Evolutionary conservation across 2,888 invertebrate genomes (phyloP).

Genomic region (Acheta domesticus): DNA sequence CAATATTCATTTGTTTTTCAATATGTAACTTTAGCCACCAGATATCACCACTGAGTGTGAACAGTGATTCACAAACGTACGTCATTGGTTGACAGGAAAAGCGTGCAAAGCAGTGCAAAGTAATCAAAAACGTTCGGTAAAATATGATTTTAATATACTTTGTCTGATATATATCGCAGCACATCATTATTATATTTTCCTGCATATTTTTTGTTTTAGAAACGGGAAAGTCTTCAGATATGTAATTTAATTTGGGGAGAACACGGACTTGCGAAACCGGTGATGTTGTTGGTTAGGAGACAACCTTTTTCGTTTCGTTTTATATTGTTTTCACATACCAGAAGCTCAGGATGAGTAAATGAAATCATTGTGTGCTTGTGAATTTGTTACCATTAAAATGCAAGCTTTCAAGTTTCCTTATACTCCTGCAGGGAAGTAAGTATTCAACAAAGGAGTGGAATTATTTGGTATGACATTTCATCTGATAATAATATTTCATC

Average conservation of each 20-base stretch:
- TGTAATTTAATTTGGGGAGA: too few relatives aligned
- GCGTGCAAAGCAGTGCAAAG: neutral
- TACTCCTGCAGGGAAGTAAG: constrained; percentile 21
- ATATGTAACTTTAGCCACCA: too few relatives aligned
- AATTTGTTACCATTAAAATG: neutral
- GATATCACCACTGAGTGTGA: too few relatives aligned
- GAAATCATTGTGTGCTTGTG: too few relatives aligned
- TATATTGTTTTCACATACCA: neutral
- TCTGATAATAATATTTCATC: constrained; percentile 12
- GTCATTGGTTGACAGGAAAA: neutral
- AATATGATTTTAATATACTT: neutral
- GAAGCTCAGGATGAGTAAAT: too few relatives aligned
- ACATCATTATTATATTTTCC: too few relatives aligned
- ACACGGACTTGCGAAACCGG: neutral
- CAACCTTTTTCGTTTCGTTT: neutral
- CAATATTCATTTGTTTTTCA: too few relatives aligned
- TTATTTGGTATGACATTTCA: neutral
- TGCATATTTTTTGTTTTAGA: too few relatives aligned
- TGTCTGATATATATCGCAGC: too few relatives aligned
- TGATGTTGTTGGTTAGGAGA: neutral
- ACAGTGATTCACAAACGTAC: neutral
- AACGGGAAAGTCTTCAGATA: too few relatives aligned
- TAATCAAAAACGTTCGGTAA: neutral
- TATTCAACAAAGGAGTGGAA: neutral
- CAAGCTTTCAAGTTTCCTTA: neutral